phyloP scores from a whole-genome alignment of 1,140 invertebrate genomes.

The Phocides pigmalion region DNA sequence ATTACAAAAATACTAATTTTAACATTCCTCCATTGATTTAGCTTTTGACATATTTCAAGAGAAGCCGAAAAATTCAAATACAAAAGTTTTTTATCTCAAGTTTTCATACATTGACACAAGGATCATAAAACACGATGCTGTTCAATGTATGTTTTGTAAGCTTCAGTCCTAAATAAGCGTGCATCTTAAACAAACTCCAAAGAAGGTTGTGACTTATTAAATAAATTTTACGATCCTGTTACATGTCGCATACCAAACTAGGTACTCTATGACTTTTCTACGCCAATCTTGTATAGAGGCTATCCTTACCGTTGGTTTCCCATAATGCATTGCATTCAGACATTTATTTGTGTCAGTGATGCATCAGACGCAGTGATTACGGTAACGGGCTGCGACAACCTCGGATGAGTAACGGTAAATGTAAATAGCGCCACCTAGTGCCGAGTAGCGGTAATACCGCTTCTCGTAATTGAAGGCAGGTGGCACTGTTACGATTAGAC shows the following conservation, averaged over 20 bases:
- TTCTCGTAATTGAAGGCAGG: slow-evolving; percentile 57
- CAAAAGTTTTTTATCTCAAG: neutral
- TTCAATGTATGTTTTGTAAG: too few relatives aligned
- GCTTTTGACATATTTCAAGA: neutral
- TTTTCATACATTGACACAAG: too few relatives aligned
- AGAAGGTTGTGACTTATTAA: neutral
- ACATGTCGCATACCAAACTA: neutral
- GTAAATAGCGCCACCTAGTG: slow-evolving; percentile 70
- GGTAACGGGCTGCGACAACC: slow-evolving; percentile 64
- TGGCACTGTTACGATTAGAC: slow-evolving; percentile 41
- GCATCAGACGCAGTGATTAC: slow-evolving; percentile 55
- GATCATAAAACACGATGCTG: too few relatives aligned
- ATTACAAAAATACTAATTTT: too few relatives aligned
- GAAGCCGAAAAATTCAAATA: too few relatives aligned
- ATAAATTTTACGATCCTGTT: neutral
- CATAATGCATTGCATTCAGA: slow-evolving; percentile 62
- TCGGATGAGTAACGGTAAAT: slow-evolving; percentile 63
- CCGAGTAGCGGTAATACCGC: slow-evolving; percentile 66
- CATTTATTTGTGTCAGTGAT: slow-evolving; percentile 61
- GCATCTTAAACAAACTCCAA: too few relatives aligned
- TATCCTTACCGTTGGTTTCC: slow-evolving; percentile 61
- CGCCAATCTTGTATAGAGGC: slow-evolving; percentile 33
- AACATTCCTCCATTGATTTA: too few relatives aligned
- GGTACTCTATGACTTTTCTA: slow-evolving; percentile 25
- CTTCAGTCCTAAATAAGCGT: too few relatives aligned